A percentile compares a stretch with the other conserved stretches of the same genome.
phyloP scores from a whole-genome alignment of 2,888 invertebrate species.

The Chaetogeoica ovagalla region DNA sequence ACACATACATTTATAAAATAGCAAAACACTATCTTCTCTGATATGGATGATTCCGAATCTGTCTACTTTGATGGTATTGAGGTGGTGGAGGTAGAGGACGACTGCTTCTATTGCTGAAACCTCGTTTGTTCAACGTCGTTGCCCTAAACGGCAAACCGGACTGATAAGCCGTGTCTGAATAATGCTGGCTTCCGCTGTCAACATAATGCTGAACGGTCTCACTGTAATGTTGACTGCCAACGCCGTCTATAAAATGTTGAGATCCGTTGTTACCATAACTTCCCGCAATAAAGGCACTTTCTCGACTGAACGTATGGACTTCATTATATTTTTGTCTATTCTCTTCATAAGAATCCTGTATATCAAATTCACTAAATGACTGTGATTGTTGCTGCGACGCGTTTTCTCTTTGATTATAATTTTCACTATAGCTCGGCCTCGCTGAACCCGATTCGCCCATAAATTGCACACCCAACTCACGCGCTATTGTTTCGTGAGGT shows the following conservation, averaged over 20 bases:
- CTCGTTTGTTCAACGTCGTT: conserved; percentile 7
- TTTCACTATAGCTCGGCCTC: conserved; percentile 25
- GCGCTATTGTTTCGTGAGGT: conserved; percentile 12
- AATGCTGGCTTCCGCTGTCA: conserved; percentile 20
- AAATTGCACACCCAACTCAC: conserved; percentile 21
- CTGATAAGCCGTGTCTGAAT: conserved; percentile 31
- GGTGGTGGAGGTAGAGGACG: conserved; percentile 21
- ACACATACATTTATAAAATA: conserved; percentile 40
- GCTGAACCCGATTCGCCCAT: conserved; percentile 18
- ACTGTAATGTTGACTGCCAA: conserved; percentile 13
- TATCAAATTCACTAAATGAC: conserved; percentile 22
- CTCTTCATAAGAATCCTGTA: conserved; percentile 42
- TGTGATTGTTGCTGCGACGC: conserved; percentile 8
- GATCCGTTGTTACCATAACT: conserved; percentile 43
- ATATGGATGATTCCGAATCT: conserved; percentile 50
- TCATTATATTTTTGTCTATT: conserved; percentile 40
- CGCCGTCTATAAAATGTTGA: conserved; percentile 32
- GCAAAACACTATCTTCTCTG: conserved; percentile 48
- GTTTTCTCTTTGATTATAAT: conserved; percentile 46
- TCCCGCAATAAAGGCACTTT: conserved; percentile 8
- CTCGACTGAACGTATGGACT: conserved; percentile 17
- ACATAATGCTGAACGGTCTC: conserved; percentile 36
- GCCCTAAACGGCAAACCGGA: conserved; percentile 20
- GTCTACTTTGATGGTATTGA: conserved; percentile 44
- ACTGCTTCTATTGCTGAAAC: conserved; percentile 33